A percentile compares a stretch with the other conserved stretches of the same genome.
Evolutionary conservation across 2,113 vertebrate species (phyloP).

Genomic region (Chlamydotis undulata): DNA sequence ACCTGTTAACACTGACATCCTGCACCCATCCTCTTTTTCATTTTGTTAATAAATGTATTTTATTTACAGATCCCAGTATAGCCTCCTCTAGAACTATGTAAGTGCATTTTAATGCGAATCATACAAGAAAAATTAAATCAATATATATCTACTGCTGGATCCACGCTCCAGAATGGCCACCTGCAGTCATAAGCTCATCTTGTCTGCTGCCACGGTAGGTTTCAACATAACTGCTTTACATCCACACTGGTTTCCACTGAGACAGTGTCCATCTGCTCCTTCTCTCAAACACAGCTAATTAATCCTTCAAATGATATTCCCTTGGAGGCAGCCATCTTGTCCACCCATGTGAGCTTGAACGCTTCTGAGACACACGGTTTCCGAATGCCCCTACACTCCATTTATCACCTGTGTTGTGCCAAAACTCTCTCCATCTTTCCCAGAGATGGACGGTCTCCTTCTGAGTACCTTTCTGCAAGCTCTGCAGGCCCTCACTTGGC

Average conservation of each 20-base stretch:
- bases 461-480: neutral
- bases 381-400: neutral
- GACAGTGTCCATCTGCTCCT: neutral
- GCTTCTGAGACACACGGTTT: neutral
- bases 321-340: neutral
- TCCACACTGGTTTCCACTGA: neutral
- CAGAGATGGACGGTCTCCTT: neutral
- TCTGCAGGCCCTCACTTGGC: neutral
- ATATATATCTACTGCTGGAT: neutral
- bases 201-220: neutral
- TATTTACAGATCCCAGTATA: neutral
- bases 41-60: neutral
- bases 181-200: neutral
- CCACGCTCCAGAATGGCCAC: fast-evolving
- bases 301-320: neutral
- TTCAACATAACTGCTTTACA: neutral
- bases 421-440: neutral
- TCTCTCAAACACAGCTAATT: neutral
- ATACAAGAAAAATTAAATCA: neutral
- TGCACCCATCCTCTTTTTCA: neutral
- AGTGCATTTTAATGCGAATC: neutral
- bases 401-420: neutral
- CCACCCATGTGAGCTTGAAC: neutral
- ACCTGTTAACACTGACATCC: neutral
- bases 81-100: neutral